Conservation (phyloP, 2,888 invertebrate species). For the Tanypteryx hageni region DNA sequence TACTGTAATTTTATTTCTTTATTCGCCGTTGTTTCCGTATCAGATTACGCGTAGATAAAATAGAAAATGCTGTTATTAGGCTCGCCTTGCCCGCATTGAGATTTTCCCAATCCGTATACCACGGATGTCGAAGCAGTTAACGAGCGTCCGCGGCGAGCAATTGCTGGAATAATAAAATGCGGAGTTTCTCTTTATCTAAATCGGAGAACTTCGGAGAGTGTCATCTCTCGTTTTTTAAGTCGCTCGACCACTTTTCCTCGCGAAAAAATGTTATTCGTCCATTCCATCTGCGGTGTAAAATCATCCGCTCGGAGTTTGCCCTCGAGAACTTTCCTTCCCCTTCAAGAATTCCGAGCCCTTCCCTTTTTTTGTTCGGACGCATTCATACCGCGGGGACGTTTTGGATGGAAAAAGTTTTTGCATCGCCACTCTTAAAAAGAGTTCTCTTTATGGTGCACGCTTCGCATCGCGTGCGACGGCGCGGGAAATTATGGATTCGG, state of each 20-base stretch:
- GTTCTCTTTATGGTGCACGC: neutral
- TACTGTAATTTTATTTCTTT: too few species aligned
- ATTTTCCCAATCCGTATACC: too few species aligned
- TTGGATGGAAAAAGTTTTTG: neutral
- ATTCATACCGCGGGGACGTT: neutral
- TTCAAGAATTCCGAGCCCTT: neutral
- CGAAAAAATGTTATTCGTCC: neutral
- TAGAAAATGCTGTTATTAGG: too few species aligned
- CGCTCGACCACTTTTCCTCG: neutral
- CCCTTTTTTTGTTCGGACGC: neutral
- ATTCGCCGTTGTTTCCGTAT: too few species aligned
- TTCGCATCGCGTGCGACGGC: neutral
- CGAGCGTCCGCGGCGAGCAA: too few species aligned
- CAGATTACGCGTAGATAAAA: too few species aligned
- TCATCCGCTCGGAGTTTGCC: neutral
- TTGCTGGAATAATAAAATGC: neutral
- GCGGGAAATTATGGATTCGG: neutral
- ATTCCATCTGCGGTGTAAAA: neutral
- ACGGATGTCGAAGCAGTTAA: too few species aligned
- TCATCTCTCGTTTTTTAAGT: neutral
- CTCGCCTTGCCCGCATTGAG: too few species aligned
- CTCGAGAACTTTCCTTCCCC: neutral
- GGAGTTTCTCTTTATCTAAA: neutral
- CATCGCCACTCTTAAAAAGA: neutral
- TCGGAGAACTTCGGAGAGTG: too few species aligned